phyloP scores from a whole-genome alignment of 2,113 vertebrate species.

The Lepisosteus osseus region DNA sequence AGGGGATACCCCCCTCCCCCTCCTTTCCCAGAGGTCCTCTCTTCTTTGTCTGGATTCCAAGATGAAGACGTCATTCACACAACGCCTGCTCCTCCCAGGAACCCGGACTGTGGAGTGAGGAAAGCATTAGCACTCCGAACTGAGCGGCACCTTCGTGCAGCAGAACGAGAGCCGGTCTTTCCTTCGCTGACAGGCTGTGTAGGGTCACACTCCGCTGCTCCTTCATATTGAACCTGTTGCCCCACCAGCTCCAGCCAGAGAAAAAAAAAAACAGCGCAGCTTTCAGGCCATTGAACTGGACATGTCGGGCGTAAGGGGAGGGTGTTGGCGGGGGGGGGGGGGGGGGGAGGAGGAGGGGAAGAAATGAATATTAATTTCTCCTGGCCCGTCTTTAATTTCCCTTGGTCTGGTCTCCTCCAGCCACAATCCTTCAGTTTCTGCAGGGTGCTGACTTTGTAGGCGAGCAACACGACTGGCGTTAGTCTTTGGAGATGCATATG shows the following conservation, averaged over 20 bases:
- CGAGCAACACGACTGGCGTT: too few relatives aligned
- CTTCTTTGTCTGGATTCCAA: too few relatives aligned
- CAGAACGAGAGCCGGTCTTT: constrained; percentile 10
- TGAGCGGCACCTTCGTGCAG: constrained; percentile 26
- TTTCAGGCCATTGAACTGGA: constrained; percentile 35
- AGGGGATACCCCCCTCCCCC: too few relatives aligned
- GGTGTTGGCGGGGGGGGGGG: neutral
- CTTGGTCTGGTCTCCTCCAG: too few relatives aligned
- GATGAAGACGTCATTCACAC: too few relatives aligned
- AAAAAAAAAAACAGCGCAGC: constrained; percentile 27
- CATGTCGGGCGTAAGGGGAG: constrained; percentile 27
- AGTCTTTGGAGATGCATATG: too few relatives aligned
- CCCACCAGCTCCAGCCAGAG: constrained; percentile 7
- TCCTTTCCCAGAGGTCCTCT: too few relatives aligned
- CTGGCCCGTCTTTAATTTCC: too few relatives aligned
- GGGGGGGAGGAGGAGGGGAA: constrained; percentile 16
- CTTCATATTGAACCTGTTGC: constrained; percentile 46
- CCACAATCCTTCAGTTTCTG: too few relatives aligned
- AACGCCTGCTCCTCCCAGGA: too few relatives aligned
- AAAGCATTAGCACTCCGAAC: constrained; percentile 23
- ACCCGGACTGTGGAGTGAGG: too few relatives aligned
- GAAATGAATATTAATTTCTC: neutral
- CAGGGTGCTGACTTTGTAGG: too few relatives aligned
- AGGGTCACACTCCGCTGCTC: constrained; percentile 12
- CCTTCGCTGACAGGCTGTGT: constrained; percentile 31